Conservation (phyloP, 2,113 vertebrate species). For the Orthochromis malagaraziensis region DNA sequence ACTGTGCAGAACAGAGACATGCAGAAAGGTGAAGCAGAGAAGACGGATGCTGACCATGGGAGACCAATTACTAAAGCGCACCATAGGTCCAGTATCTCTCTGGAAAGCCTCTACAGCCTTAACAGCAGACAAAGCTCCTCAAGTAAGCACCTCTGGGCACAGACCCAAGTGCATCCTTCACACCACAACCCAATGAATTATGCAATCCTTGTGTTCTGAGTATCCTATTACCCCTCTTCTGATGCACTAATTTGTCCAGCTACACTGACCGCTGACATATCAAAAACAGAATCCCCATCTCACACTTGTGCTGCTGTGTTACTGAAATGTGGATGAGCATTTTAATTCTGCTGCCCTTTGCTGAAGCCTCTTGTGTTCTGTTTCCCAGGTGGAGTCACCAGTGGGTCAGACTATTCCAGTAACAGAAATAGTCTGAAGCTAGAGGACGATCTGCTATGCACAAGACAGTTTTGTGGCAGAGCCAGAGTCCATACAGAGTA, state of each 20-base stretch:
- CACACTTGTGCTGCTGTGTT: background rate
- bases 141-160: conserved; percentile 74
- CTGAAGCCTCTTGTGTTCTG: background rate
- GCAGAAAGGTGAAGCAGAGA: conserved; percentile 54
- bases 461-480: conserved; percentile 77
- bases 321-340: background rate
- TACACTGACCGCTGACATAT: background rate
- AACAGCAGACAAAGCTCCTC: conserved; percentile 85
- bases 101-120: conserved; percentile 86
- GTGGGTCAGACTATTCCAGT: conserved; percentile 81
- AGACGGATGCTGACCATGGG: conserved; percentile 50
- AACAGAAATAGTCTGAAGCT: conserved; percentile 84
- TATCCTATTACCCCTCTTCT: background rate
- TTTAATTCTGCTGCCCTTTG: background rate
- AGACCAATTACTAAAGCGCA: conserved; percentile 56
- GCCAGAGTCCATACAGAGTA: conserved; percentile 90
- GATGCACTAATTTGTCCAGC: background rate
- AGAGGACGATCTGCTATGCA: conserved; percentile 75
- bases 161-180: background rate
- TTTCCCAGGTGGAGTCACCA: conserved; percentile 82
- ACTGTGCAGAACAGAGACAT: conserved; percentile 67
- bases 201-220: background rate
- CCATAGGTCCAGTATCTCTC: conserved; percentile 74
- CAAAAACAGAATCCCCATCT: background rate
- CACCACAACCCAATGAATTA: background rate